Conservation (phyloP, 2,888 invertebrate genomes). For the Lasiommata megera region DNA sequence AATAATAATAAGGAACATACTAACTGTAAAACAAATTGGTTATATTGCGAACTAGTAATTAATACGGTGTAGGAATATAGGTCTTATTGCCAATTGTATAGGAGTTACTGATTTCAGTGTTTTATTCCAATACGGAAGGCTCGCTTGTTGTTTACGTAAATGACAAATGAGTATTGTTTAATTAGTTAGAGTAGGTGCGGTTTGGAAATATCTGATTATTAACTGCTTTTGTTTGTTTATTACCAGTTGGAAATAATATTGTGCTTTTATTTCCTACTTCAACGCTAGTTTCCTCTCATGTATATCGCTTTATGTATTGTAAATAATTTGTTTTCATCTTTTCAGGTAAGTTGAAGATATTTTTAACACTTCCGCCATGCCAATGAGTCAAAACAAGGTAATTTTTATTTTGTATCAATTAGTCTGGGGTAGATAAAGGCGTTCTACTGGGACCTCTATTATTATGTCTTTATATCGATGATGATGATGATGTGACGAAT, state of each 20-base stretch:
- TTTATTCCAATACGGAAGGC: conserved; percentile 7
- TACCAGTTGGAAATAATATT: not conserved
- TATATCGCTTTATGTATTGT: not conserved
- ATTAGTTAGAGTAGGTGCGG: conserved; percentile 8
- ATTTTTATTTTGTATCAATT: not conserved
- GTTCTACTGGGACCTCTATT: not conserved
- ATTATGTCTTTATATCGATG: not conserved
- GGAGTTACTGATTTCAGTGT: not conserved
- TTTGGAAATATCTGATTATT: conserved; percentile 1
- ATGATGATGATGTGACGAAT: too few species aligned
- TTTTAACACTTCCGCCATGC: not conserved
- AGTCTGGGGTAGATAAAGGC: not conserved
- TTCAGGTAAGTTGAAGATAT: not conserved
- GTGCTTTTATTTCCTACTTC: not conserved
- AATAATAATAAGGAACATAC: conserved; percentile 1
- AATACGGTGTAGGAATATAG: not conserved
- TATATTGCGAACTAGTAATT: conserved; percentile 4
- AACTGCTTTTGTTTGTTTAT: not conserved
- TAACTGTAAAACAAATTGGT: not conserved
- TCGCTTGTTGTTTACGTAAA: conserved; percentile 12
- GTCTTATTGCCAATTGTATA: not conserved
- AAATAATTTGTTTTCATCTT: not conserved
- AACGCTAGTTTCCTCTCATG: not conserved
- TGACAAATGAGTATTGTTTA: conserved; percentile 12
- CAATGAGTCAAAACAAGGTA: not conserved